Base-by-base conservation (phyloP, 2,797 vertebrate genomes). In the Ctenochaetus hawaiiensis region DNA sequence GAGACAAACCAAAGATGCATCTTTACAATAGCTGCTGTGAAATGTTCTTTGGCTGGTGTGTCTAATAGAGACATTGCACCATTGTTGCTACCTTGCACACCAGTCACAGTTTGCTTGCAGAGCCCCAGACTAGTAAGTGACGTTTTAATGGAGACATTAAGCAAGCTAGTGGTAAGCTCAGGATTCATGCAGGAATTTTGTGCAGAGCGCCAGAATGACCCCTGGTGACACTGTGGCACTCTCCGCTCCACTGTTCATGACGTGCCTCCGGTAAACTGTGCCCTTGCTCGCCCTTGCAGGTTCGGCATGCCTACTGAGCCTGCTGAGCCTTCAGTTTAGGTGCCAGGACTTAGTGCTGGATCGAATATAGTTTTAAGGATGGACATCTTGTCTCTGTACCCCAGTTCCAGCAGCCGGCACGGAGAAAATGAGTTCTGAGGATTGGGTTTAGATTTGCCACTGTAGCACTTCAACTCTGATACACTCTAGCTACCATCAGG, bases 381-480 rank as follows among this genome's bases (percentile, higher is more conserved):
- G 90, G 89, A 88, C 91, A 80, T 85, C 87, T 90, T 81, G 86
- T 91, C 85, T 92, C 78, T 78, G 72, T 72, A 63, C 80, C 67
- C 63, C 47, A 23, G 82, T 72, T 84, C 57, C 83, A 65, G 86
- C 37, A 90, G 85, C 79, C 65, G 39, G 84, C 82, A 66, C 82
- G 74, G 90, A 93, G 91, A 92, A 93, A 93, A 94, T 93, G 87
- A 93, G 85, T 89, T 92, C 88, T 92, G 89, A 91, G 93, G 90
- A 93, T 93, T 89, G 91, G 90, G 91, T 92, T 91, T 92, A 88
- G 88, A 93, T 94, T 91, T 92, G 91, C 93, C 91, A 92, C 88
- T 93, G 91, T 93, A 94, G 91, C 89, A 92, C 92, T 92, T 93
- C 89, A 92, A 89, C 91, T 92, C 91, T 93, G 79, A 91, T 89